phyloP scores from a whole-genome alignment of 1,140 invertebrate species.

The Chironomus striatipennis region DNA sequence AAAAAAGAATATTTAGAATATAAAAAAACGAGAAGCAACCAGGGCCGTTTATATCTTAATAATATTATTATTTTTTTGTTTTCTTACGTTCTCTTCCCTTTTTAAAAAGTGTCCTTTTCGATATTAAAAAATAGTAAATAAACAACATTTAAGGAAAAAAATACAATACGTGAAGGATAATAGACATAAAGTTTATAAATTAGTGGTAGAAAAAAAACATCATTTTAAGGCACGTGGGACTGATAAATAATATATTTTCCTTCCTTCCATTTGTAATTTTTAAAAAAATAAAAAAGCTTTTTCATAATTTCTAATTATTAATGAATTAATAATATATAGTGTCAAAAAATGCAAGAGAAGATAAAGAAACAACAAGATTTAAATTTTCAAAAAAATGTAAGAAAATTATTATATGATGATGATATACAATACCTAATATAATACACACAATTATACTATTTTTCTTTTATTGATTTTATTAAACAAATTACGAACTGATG shows the following conservation, averaged over 20 bases:
- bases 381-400: too few relatives aligned
- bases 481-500: too few relatives aligned
- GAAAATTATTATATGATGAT: too few relatives aligned
- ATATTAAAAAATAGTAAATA: neutral
- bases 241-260: neutral
- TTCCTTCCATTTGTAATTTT: conserved; percentile 6
- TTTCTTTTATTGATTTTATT: too few relatives aligned
- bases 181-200: conserved; percentile 9
- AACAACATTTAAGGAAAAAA: neutral
- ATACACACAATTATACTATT: too few relatives aligned
- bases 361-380: too few relatives aligned
- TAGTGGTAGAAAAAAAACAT: neutral
- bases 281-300: neutral
- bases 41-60: neutral
- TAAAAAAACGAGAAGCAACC: neutral
- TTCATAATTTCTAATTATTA: too few relatives aligned
- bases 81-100: conserved; percentile 1
- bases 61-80: neutral
- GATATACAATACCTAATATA: too few relatives aligned
- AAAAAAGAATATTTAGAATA: neutral
- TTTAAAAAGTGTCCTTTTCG: conserved; percentile 2
- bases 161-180: neutral
- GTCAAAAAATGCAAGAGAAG: too few relatives aligned
- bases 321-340: too few relatives aligned
- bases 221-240: neutral